Conservation (phyloP, 2,797 vertebrate genomes). For the Euphonia xanthogaster region DNA sequence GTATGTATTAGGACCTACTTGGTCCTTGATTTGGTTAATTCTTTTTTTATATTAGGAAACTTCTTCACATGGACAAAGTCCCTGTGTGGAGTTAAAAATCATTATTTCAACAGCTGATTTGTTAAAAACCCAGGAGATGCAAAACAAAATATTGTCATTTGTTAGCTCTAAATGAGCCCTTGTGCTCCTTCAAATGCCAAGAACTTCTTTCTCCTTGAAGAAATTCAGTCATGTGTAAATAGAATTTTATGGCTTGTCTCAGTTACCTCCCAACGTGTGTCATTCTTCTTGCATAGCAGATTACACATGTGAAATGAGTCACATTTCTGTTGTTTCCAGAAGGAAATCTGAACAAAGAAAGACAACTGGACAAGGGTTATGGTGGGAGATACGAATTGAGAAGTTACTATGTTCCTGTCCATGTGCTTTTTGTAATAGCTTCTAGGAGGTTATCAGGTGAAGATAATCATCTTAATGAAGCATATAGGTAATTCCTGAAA, state of each 20-base stretch:
- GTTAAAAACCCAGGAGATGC: background rate
- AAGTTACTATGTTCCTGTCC: background rate
- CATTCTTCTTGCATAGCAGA: background rate
- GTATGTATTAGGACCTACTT: background rate
- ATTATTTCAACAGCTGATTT: background rate
- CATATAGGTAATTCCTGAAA: background rate
- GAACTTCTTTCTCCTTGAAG: background rate
- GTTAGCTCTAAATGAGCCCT: background rate
- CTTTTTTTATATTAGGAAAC: background rate
- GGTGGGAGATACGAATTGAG: background rate
- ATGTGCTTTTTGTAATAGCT: background rate
- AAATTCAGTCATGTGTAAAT: background rate
- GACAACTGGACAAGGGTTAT: accelerated
- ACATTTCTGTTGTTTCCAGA: background rate
- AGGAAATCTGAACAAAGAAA: background rate
- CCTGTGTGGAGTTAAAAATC: background rate
- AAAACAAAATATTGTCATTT: background rate
- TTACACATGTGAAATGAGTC: background rate
- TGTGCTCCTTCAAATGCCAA: background rate
- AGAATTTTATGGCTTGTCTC: background rate
- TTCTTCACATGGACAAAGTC: background rate
- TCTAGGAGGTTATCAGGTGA: background rate
- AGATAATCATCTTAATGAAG: background rate
- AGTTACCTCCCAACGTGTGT: background rate
- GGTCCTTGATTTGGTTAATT: background rate